Evolutionary conservation across 2,113 vertebrate genomes (phyloP), one percentile per base, ranked within the genome.

Genomic region (Miniopterus natalensis): DNA sequence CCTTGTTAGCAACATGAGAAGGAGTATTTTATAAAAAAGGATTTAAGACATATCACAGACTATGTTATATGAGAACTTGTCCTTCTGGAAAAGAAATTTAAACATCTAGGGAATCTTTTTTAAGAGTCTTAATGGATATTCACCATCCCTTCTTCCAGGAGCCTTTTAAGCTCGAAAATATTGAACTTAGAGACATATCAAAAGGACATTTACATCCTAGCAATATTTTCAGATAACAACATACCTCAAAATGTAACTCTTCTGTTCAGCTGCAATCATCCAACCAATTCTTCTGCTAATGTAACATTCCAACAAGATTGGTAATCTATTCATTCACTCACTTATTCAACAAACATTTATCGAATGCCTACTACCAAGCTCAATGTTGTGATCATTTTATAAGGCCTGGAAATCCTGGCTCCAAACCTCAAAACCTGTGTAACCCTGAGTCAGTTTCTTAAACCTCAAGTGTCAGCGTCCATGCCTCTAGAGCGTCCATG

Each of bases 1-100:
- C 53, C 36, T 91, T 85, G 1, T 75, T 84, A 74, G 65, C 81
- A 94, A 78, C 40, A 6, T 95, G 55, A 94, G 65, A 91, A 42
- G 53, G 36, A 73, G 86, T 15, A 55, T 9, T 51, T 15, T 31
- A 70, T 47, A 61, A 86, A 85, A 80, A 94, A 53, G 81, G 45
- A 70, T 57, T 73, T 90, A 90, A 65, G 36, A 92, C 25, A 55
- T 40, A 75, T 71, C 40, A 80, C 25, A 20, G 45, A 90, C 63
- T 86, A 77, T 66, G 36, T 53, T 88, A 90, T 17, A 81, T 68
- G 61, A 95, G 53, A 93, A 90, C 47, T n/a, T 85, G 51, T 31
- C 57, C 61, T 83, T 83, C 63, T 93, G 55, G 78, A 94, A 93
- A 91, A 90, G 18, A 95, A 90, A 94, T 79, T 86, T 95, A 92